A percentile compares a stretch with the other conserved stretches of the same genome.
Evolutionary conservation across 1,140 invertebrate species (phyloP).

Genomic region (Ridgeia piscesae): DNA sequence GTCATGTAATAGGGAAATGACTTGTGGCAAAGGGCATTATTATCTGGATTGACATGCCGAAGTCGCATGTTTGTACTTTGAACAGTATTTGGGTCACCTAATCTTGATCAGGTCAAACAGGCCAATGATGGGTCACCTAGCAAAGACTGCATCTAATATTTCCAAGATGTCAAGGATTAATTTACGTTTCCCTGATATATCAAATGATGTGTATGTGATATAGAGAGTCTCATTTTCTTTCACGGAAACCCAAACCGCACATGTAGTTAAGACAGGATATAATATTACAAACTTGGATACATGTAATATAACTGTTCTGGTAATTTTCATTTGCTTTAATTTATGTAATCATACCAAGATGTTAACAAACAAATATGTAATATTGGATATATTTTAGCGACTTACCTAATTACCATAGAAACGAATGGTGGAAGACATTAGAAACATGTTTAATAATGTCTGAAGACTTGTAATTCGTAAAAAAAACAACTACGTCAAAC

Average conservation of each 20-base stretch:
- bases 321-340: no score
- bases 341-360: no score
- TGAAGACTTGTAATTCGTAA: no score
- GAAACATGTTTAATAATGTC: no score
- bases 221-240: no score
- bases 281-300: not conserved
- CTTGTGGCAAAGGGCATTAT: not conserved
- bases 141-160: not conserved
- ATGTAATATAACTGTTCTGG: no score
- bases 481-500: no score
- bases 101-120: not conserved
- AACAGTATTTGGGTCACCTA: not conserved
- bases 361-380: no score
- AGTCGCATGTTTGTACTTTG: not conserved
- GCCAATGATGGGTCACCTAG: not conserved
- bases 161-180: not conserved
- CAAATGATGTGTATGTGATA: no score
- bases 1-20: not conserved
- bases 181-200: not conserved
- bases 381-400: no score
- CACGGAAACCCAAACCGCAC: not conserved
- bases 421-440: no score
- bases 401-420: no score
- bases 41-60: not conserved
- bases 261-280: not conserved